Evolutionary conservation across 2,113 vertebrate genomes (phyloP).

Genomic region (Lasiurus cinereus): DNA sequence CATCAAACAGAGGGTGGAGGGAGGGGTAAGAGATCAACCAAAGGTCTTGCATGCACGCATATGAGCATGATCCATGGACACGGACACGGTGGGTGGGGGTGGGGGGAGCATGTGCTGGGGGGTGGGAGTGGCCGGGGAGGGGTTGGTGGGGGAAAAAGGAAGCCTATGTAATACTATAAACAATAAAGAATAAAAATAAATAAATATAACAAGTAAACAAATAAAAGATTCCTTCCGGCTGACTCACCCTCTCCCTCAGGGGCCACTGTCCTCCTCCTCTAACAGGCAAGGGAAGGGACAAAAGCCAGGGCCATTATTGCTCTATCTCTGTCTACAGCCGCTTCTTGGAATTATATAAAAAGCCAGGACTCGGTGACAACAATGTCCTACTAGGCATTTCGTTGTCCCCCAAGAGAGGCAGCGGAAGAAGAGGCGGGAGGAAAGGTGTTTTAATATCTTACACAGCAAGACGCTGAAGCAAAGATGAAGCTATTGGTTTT

Average conservation of each 20-base stretch:
- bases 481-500: conserved; percentile 10
- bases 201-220: no score
- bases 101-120: no score
- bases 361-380: neutral
- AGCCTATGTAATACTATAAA: no score
- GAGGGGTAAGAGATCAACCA: no score
- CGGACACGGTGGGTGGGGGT: no score
- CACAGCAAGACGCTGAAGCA: conserved; percentile 23
- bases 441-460: conserved; percentile 41
- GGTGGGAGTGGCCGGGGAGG: no score
- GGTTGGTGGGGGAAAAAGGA: no score
- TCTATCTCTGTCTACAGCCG: neutral
- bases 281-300: neutral
- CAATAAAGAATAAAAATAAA: no score
- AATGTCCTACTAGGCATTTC: conserved; percentile 1
- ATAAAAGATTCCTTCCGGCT: neutral
- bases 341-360: neutral
- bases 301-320: neutral
- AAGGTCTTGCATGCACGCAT: no score
- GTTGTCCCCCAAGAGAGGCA: neutral
- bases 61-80: no score
- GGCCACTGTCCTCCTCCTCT: neutral
- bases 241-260: neutral
- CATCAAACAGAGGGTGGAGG: no score
- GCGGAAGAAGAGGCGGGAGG: neutral